Conservation (phyloP, 2,113 vertebrate genomes). For the Corythoichthys intestinalis region DNA sequence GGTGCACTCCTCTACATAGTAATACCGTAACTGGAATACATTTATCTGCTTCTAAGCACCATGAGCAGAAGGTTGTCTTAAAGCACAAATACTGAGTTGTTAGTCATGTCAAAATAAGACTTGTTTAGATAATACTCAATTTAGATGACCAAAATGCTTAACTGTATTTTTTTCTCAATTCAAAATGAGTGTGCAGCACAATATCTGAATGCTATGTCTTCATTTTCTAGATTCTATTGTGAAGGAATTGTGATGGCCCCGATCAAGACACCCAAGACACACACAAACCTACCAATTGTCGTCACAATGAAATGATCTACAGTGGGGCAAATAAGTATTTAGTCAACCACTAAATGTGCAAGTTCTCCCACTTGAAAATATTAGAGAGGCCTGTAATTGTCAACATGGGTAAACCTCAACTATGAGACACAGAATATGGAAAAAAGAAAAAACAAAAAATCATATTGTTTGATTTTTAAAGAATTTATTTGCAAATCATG, state of each 20-base stretch:
- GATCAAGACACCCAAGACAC: background rate
- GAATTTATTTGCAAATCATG: too few species aligned
- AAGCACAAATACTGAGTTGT: background rate
- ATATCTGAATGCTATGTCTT: background rate
- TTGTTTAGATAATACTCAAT: too few species aligned
- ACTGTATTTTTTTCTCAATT: background rate
- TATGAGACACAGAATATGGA: too few species aligned
- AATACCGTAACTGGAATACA: background rate
- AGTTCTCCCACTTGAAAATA: too few species aligned
- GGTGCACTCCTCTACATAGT: background rate
- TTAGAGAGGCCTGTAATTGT: too few species aligned
- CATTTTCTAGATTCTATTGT: background rate
- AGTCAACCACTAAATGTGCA: too few species aligned
- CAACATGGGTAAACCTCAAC: too few species aligned
- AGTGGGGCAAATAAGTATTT: too few species aligned
- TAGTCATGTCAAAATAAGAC: too few species aligned
- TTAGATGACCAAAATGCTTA: background rate
- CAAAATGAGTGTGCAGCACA: background rate
- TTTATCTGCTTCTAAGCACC: background rate
- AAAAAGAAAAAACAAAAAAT: too few species aligned
- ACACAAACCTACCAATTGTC: background rate
- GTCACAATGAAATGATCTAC: background rate
- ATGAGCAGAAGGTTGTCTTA: background rate
- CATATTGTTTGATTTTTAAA: too few species aligned
- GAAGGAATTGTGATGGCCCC: background rate